Conservation (phyloP, 1,140 invertebrate species). For the Chymomyza costata region DNA sequence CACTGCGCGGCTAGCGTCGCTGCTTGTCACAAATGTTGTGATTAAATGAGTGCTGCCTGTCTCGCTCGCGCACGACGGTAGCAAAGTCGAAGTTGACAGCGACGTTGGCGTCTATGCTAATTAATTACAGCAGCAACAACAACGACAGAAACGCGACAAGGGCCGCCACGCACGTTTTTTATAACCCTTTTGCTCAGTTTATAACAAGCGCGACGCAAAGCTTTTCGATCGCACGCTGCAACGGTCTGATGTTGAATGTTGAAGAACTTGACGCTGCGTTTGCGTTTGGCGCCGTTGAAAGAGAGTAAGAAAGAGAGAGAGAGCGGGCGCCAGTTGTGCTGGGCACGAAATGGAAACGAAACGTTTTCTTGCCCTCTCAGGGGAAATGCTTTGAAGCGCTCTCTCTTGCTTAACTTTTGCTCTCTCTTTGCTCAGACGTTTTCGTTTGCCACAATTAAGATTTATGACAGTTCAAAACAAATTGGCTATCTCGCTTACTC, state of each 20-base stretch:
- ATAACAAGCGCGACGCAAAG: conserved; percentile 34
- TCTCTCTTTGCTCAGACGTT: conserved; percentile 16
- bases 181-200: conserved; percentile 11
- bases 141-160: conserved; percentile 5
- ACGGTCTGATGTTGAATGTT: conserved; percentile 63
- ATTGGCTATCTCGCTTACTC: conserved; percentile 46
- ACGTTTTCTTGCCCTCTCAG: conserved; percentile 35
- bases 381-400: conserved; percentile 30
- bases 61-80: conserved; percentile 47
- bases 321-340: conserved; percentile 8
- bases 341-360: conserved; percentile 46
- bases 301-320: conserved; percentile 12
- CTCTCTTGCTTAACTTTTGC: not conserved
- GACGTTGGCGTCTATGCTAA: conserved; percentile 37
- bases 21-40: conserved; percentile 53
- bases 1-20: not conserved
- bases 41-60: conserved; percentile 59
- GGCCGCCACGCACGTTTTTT: conserved; percentile 27
- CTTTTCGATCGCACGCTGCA: conserved; percentile 67
- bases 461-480: conserved; percentile 73
- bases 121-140: conserved; percentile 50
- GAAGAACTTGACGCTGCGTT: conserved; percentile 30
- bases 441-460: conserved; percentile 67
- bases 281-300: conserved; percentile 6
- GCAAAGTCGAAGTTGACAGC: too few relatives aligned